Evolutionary conservation across 2,888 invertebrate genomes (phyloP), one percentile per base, ranked within the genome.

Genomic region (Salpingus planirostris): DNA sequence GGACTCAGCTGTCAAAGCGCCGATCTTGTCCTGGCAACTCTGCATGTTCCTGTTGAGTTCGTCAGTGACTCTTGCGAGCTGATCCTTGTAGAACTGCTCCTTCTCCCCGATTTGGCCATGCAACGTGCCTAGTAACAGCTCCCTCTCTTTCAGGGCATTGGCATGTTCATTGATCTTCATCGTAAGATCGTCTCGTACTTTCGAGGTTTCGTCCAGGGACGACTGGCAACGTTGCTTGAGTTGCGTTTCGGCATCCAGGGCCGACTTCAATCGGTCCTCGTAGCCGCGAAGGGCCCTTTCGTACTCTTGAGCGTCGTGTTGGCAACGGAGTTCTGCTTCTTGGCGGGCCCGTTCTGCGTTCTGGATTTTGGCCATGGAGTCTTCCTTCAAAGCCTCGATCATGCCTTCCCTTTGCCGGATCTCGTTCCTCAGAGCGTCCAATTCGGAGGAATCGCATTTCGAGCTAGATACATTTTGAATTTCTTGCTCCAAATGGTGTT

Each of bases 321-420:
- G n/a, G n/a, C n/a, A n/a, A n/a, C n/a, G n/a, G n/a, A 28, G 7
- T 29, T 42, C 35, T 10, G 38, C 7, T 36, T 37, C 25, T 33
- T 39, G 23, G 24, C 26, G n/a, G 10, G 15, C 12, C 14, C 30
- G 28, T 32, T 30, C 25, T 34, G 29, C 22, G 18, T 51, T 47
- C 38, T 58, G 53, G 7, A 57, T 21, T 39, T 57, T 55, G 14
- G n/a, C n/a, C n/a, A n/a, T n/a, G n/a, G n/a, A n/a, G n/a, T n/a
- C 54, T 3, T 36, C 31, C 38, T 51, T 50, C 3, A 46, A 27
- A 13, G 32, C 25, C 21, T 49, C 44, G 2, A 59, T 31, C 12
- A 39, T 21, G 18, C 22, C 41, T 36, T 54, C 58, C 37, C 54
- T 63, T 42, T 48, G 49, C 33, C 42, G 38, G 11, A 54, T 33